A percentile compares a stretch with the other conserved stretches of the same genome.
These are phyloP conservation scores for Erinaceus europaeus DNA, from an alignment of 2,113 vertebrate genomes.

Conservation along the genomic window DNA sequence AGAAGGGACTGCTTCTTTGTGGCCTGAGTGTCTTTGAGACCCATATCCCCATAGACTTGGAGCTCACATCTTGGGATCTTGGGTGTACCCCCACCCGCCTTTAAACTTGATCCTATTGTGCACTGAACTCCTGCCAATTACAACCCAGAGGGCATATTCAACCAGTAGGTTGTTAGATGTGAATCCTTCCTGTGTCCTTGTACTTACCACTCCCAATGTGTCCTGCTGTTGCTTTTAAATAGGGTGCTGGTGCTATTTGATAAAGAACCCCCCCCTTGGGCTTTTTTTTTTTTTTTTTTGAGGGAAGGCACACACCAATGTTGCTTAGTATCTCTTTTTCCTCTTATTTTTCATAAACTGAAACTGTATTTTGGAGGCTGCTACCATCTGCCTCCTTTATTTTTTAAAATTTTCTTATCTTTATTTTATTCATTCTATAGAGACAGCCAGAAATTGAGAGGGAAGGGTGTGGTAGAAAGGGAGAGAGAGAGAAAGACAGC, in stretches of 20 bases:
- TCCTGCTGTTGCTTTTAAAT: rapidly evolving
- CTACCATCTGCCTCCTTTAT: too few relatives aligned
- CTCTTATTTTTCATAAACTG: not conserved
- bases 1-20: not conserved
- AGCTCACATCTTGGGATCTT: not conserved
- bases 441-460: too few relatives aligned
- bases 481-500: too few relatives aligned
- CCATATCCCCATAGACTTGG: not conserved
- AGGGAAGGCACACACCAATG: rapidly evolving
- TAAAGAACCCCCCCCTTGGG: too few relatives aligned
- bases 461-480: too few relatives aligned
- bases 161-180: too few relatives aligned
- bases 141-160: too few relatives aligned
- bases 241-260: not conserved
- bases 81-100: rapidly evolving
- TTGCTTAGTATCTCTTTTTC: not conserved
- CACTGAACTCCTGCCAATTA: too few relatives aligned
- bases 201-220: rapidly evolving
- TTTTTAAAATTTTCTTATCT: not conserved
- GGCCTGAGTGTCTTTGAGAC: not conserved
- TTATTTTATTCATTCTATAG: too few relatives aligned
- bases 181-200: not conserved
- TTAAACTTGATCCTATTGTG: too few relatives aligned
- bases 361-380: not conserved
- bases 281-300: not conserved